These are phyloP conservation scores for Pipistrellus kuhlii DNA, from an alignment of 2,797 vertebrate genomes.

Conservation along the genomic window DNA sequence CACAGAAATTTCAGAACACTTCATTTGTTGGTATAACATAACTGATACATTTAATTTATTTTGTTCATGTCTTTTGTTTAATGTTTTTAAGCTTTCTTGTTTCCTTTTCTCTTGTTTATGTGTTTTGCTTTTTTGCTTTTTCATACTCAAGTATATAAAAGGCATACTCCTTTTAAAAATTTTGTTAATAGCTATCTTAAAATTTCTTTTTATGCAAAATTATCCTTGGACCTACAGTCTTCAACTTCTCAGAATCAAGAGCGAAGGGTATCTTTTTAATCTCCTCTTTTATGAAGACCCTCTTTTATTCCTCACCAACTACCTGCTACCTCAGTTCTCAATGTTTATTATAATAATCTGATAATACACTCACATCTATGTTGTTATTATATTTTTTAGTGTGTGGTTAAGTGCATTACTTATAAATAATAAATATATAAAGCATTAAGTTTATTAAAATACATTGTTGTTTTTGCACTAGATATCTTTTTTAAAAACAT, in stretches of 20 bases:
- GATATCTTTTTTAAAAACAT: background rate
- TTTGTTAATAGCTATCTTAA: background rate
- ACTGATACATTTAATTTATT: background rate
- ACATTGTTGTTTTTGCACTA: background rate
- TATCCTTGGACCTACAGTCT: background rate
- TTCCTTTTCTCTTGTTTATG: background rate
- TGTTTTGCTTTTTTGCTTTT: background rate
- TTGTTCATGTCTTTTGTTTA: background rate
- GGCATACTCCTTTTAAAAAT: background rate
- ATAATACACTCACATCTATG: background rate
- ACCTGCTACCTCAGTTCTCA: background rate
- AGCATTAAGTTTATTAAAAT: background rate
- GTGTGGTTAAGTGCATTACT: background rate
- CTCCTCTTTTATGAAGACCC: background rate
- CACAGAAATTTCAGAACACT: background rate
- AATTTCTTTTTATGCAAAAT: background rate
- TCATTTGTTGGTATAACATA: background rate
- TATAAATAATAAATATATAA: background rate
- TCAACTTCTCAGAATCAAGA: constrained; percentile 15
- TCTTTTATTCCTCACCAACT: background rate
- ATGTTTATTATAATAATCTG: background rate
- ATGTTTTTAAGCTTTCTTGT: background rate
- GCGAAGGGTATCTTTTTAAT: background rate
- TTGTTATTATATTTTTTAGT: background rate
- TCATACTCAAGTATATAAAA: background rate